phyloP scores from a whole-genome alignment of 2,888 invertebrate species.

The Isoperla grammatica region DNA sequence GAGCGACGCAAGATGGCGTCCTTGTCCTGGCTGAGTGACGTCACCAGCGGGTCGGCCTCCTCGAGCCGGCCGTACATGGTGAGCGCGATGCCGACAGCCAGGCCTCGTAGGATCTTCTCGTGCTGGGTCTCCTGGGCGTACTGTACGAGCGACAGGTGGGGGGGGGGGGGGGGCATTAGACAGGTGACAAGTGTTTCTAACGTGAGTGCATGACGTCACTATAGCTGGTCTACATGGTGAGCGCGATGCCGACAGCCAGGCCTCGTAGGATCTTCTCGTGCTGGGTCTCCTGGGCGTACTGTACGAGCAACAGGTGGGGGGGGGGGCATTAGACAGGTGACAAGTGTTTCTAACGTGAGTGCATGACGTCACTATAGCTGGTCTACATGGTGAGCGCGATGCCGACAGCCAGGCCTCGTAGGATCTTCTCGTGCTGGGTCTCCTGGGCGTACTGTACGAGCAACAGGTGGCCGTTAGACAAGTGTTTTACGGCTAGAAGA shows the following conservation, averaged over 20 bases:
- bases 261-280: conserved; percentile 98
- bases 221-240: conserved; percentile 95
- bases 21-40: conserved; percentile 85
- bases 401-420: conserved; percentile 94
- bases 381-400: conserved; percentile 97
- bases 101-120: conserved; percentile 94
- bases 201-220: conserved; percentile 82
- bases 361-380: conserved; percentile 81
- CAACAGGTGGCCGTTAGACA: too few species aligned
- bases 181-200: conserved; percentile 98
- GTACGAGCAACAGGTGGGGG: conserved; percentile 30
- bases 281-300: conserved; percentile 91
- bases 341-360: conserved; percentile 93
- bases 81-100: conserved; percentile 94
- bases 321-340: too few species aligned
- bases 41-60: conserved; percentile 91
- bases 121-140: conserved; percentile 96
- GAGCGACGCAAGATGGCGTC: conserved; percentile 92
- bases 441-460: conserved; percentile 75
- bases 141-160: conserved; percentile 41
- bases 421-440: conserved; percentile 97
- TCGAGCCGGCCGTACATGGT: conserved; percentile 96
- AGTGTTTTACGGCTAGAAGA: too few species aligned
- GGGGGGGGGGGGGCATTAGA: too few species aligned
- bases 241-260: conserved; percentile 91